phyloP scores from a whole-genome alignment of 2,888 invertebrate species.

The Trissonchulus sp. region DNA sequence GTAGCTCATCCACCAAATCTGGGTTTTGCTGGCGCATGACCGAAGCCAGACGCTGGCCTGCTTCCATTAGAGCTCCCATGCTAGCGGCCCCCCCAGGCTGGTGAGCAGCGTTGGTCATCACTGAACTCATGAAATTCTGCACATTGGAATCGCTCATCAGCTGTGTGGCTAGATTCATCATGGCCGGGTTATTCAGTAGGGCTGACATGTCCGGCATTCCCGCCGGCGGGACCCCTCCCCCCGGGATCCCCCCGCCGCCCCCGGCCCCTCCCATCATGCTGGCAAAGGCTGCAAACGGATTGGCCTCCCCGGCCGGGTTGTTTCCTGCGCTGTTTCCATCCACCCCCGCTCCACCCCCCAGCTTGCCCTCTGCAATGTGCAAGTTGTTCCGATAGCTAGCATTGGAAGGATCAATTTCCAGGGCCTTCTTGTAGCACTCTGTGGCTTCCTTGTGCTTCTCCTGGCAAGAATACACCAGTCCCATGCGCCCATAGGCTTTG shows the following conservation, averaged over 20 bases:
- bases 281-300: too few relatives aligned
- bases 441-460: slow-evolving; percentile 75
- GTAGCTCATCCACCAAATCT: slow-evolving; percentile 70
- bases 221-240: slow-evolving; percentile 7
- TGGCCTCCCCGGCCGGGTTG: too few relatives aligned
- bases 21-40: slow-evolving; percentile 77
- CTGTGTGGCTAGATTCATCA: slow-evolving; percentile 75
- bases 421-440: slow-evolving; percentile 76
- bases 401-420: slow-evolving; percentile 84
- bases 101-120: slow-evolving; percentile 2
- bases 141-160: slow-evolving; percentile 77
- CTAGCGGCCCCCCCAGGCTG: not conserved
- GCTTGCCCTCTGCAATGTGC: slow-evolving; percentile 69
- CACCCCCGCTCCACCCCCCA: slow-evolving; percentile 40
- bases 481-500: slow-evolving; percentile 88
- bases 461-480: slow-evolving; percentile 75
- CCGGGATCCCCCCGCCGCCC: slow-evolving; percentile 32
- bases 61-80: slow-evolving; percentile 54
- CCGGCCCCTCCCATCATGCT: too few relatives aligned
- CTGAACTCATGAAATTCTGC: slow-evolving; percentile 61
- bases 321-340: too few relatives aligned
- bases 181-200: slow-evolving; percentile 70
- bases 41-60: slow-evolving; percentile 71
- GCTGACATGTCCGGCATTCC: slow-evolving; percentile 42
- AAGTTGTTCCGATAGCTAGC: slow-evolving; percentile 80